Evolutionary conservation across 2,888 invertebrate genomes (phyloP).

Genomic region (Portevinia maculata): DNA sequence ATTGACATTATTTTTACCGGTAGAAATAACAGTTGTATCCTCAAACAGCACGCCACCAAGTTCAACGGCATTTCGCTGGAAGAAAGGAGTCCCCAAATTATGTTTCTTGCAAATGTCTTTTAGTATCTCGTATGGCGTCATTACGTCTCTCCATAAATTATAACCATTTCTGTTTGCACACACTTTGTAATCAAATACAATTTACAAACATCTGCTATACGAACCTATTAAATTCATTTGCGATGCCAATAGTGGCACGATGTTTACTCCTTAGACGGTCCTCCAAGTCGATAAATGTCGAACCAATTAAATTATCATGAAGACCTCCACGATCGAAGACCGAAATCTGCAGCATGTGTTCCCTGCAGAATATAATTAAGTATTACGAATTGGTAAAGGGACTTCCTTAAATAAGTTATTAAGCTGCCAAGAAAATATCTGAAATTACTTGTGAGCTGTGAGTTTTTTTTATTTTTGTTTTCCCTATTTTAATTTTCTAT

Average conservation of each 20-base stretch:
- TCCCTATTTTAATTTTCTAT: not conserved
- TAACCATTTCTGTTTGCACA: constrained; percentile 84
- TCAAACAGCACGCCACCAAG: constrained; percentile 83
- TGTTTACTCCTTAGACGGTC: constrained; percentile 92
- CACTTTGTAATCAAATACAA: not conserved
- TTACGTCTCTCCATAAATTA: constrained; percentile 90
- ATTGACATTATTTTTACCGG: constrained; percentile 74
- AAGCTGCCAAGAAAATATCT: too few species aligned
- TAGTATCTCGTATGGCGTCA: constrained; percentile 89
- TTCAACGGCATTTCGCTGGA: constrained; percentile 83
- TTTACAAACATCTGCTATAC: constrained; percentile 65
- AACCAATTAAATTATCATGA: constrained; percentile 91
- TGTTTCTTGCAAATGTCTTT: constrained; percentile 87
- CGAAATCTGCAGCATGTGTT: constrained; percentile 88
- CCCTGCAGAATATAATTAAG: constrained; percentile 85
- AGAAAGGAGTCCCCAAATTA: constrained; percentile 86
- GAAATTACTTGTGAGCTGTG: too few species aligned
- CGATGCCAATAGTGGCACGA: constrained; percentile 90
- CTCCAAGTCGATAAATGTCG: constrained; percentile 93
- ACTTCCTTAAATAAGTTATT: too few species aligned
- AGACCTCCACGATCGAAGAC: constrained; percentile 90
- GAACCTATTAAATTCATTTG: constrained; percentile 88
- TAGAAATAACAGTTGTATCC: constrained; percentile 79
- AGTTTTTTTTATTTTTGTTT: not conserved
- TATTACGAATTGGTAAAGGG: too few species aligned